Percentiles rank a stretch among this genome's conserved stretches.
Conservation (phyloP, 2,888 invertebrate genomes). For the Salpingus planirostris region DNA sequence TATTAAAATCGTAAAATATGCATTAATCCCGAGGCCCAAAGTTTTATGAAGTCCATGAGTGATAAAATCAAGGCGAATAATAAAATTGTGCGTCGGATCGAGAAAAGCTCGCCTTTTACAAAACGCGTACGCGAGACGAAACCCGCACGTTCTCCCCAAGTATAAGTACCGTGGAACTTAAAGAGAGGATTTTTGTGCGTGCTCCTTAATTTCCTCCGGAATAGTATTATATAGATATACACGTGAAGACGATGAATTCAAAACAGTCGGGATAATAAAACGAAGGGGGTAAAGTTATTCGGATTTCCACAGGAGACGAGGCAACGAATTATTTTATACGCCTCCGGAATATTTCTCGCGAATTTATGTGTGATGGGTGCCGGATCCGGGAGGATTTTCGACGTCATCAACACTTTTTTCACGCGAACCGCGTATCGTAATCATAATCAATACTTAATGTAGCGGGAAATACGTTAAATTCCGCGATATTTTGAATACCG, state of each 20-base stretch:
- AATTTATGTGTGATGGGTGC: slow-evolving; percentile 1
- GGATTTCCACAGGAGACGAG: slow-evolving; percentile 1
- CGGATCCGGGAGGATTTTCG: not conserved
- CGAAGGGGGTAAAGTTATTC: slow-evolving; percentile 20
- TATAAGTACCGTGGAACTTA: no score
- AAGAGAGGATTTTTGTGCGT: slow-evolving; percentile 32
- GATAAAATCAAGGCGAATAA: slow-evolving; percentile 38
- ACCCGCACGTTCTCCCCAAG: no score
- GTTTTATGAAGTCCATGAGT: slow-evolving; percentile 37
- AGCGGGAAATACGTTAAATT: no score
- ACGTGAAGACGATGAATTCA: slow-evolving; percentile 30
- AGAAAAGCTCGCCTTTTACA: no score
- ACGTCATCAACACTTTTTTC: no score
- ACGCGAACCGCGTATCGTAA: no score
- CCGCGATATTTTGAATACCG: no score
- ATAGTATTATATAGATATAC: no score
- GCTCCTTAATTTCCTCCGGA: slow-evolving; percentile 31
- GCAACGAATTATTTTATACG: slow-evolving; percentile 2
- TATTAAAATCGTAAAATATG: slow-evolving; percentile 39
- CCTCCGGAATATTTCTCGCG: slow-evolving; percentile 1
- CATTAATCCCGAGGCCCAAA: slow-evolving; percentile 35
- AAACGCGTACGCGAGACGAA: slow-evolving; percentile 1
- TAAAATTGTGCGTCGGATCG: slow-evolving; percentile 37
- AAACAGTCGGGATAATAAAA: slow-evolving; percentile 25
- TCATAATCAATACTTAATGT: no score